Conservation (phyloP, 1,140 invertebrate genomes). For the Drosophila varians region DNA sequence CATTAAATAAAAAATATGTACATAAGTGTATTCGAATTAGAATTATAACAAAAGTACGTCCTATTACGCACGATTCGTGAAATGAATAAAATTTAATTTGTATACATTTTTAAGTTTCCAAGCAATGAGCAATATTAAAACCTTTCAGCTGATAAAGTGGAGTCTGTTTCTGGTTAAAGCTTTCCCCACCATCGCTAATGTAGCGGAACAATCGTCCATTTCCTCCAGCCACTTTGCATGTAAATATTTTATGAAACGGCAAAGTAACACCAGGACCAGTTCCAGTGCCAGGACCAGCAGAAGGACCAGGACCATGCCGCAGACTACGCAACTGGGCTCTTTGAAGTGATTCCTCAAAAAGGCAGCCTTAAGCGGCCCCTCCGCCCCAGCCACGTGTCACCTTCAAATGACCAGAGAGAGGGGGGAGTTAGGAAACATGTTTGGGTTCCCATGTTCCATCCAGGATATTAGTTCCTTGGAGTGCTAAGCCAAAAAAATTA, state of each 20-base stretch:
- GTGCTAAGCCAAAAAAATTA: not conserved
- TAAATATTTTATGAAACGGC: conserved; percentile 74
- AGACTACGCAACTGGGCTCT: conserved; percentile 12
- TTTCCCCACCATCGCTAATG: conserved; percentile 30
- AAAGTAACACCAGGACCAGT: conserved; percentile 31
- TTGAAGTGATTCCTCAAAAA: conserved; percentile 53
- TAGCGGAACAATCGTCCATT: conserved; percentile 43
- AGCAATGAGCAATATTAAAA: too few species aligned
- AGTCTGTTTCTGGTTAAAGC: not conserved
- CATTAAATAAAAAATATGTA: too few species aligned
- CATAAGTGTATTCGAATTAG: too few species aligned
- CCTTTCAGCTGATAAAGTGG: not conserved
- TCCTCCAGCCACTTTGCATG: conserved; percentile 60
- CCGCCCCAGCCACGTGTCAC: conserved; percentile 37
- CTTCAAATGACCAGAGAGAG: conserved; percentile 39
- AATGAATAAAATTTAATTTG: too few species aligned
- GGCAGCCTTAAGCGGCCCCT: conserved; percentile 6
- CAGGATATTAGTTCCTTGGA: not conserved
- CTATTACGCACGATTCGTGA: too few species aligned
- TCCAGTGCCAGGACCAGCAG: too few species aligned
- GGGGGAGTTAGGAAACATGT: not conserved
- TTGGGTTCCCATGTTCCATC: not conserved
- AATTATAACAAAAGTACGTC: too few species aligned
- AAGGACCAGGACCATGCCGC: conserved; percentile 14
- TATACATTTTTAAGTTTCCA: too few species aligned